Base-by-base conservation (phyloP, 1,140 invertebrate species). In the Archegozetes longisetosus region DNA sequence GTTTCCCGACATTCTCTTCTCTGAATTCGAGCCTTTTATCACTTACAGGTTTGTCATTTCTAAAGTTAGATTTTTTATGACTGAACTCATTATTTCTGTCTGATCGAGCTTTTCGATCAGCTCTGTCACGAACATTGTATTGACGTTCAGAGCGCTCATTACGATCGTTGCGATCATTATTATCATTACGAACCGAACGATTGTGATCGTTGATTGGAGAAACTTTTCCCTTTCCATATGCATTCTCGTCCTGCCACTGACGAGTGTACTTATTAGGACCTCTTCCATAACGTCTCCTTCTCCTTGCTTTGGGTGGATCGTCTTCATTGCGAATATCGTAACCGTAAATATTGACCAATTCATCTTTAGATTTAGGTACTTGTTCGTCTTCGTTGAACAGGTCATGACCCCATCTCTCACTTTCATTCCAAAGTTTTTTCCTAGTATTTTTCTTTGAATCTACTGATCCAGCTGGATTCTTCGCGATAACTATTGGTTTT, bases 291-390 rank as follows among this genome's bases (percentile, higher is more conserved):
- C 85, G 75, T 64, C 86, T 76, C 61, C 86, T 81, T 65, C 88
- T 80, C 53, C 88, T 75, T 0, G 87, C 86, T 66, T 88, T 79
- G 12, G 89, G 88, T 20, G 88, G 84, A 0, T 86, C 86, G 70
- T 94, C 89, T 73, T 92, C 86, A 66, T 84, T 86, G 53, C 90
- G 75, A 55, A 96, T 96, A 68, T 97, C 91, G 73, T 95, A 96
- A 2, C 92, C 92, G 72, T 96, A 96, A 46, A 85, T 78, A 1
- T 83, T 79, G 51, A 93, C 80, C 4, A 96, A 69, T 75, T 97
- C 92, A 28, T 88, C 80, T 9, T 82, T 78, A 24, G 82, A 82
- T 72, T 96, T 97, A 2, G 92, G 91, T 53, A 81, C 79, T 75
- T 94, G 84, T 55, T 81, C 79, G 20, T 76, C 74, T 62, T 88